Evolutionary conservation across 2,113 vertebrate genomes (phyloP), one percentile per base, ranked within the genome.

Genomic region (Myotis brandtii): DNA sequence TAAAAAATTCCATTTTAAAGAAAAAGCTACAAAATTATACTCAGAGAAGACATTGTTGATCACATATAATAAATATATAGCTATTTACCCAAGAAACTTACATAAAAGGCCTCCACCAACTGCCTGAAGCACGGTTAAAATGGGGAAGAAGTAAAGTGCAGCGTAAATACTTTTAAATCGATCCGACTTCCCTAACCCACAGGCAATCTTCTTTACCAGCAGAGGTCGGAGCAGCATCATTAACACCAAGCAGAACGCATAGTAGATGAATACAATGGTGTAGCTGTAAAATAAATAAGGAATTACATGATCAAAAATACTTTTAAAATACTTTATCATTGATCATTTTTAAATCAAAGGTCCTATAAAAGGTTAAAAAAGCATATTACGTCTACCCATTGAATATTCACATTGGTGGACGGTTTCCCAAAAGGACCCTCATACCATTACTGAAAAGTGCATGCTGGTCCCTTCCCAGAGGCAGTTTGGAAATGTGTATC

Each of bases 191-290:
- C 99, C 99, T 83, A 99, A 98, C 8, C 99, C 99, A 16, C 99
- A 99, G 0, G 99, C 99, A 7, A 99, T 99, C 98, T 99, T 99
- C 98, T 99, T 99, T 12, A 99, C 99, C 97, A 99, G 97, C 5
- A 99, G 99, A n/a, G 99, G 99, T 34, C 99, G 98, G 72, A 99
- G 99, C 14, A 99, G 87, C 99, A 99, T 99, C 99, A 99, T 99
- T 66, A 99, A 97, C 67, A 99, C 98, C 52, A 99, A 97, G 97
- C 99, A 99, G 98, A 99, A 99, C 0, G 99, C 99, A 0, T 99
- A 99, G 96, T 99, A 99, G 96, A 99, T 99, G 52, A 99, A 98
- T 87, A 99, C 99, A 0, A 99, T 99, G 76, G 99, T 99, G 96
- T 99, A 99, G 75, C 99, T 99, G 96, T 6, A 86, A 92, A 4